Percentiles rank a stretch among this genome's conserved stretches.
Conservation (phyloP, 2,888 invertebrate species). For the Lagria hirta region DNA sequence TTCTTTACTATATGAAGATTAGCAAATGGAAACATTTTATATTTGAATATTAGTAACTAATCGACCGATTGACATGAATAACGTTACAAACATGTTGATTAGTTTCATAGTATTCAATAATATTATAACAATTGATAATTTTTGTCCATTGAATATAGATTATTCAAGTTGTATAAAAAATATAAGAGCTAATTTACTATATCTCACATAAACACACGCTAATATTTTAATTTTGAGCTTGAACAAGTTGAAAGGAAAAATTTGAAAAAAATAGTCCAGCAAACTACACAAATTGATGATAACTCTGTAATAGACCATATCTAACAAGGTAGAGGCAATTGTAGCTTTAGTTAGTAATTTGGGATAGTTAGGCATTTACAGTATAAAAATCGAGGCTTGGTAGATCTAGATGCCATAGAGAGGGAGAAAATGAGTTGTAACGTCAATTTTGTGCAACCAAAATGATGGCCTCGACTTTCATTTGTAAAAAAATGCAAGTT, state of each 20-base stretch:
- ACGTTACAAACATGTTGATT: too few species aligned
- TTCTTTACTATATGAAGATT: too few species aligned
- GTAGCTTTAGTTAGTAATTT: constrained; percentile 20
- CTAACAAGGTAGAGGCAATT: constrained; percentile 31
- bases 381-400: constrained; percentile 24
- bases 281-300: constrained; percentile 23
- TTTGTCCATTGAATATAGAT: too few species aligned
- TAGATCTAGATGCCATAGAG: too few species aligned
- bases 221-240: constrained; percentile 32
- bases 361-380: constrained; percentile 21
- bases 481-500: constrained; percentile 12
- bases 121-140: too few species aligned
- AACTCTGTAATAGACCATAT: constrained; percentile 27
- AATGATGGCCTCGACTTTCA: constrained; percentile 31
- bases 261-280: constrained; percentile 12
- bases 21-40: too few species aligned
- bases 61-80: too few species aligned
- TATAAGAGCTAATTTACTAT: constrained; percentile 37
- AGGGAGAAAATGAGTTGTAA: constrained; percentile 4
- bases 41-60: too few species aligned
- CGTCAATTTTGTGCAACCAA: constrained; percentile 12
- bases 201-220: constrained; percentile 30
- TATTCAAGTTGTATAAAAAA: constrained; percentile 33
- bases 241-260: constrained; percentile 25
- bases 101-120: too few species aligned